Evolutionary conservation across 2,113 vertebrate species (phyloP).

Genomic region (Corythoichthys intestinalis): DNA sequence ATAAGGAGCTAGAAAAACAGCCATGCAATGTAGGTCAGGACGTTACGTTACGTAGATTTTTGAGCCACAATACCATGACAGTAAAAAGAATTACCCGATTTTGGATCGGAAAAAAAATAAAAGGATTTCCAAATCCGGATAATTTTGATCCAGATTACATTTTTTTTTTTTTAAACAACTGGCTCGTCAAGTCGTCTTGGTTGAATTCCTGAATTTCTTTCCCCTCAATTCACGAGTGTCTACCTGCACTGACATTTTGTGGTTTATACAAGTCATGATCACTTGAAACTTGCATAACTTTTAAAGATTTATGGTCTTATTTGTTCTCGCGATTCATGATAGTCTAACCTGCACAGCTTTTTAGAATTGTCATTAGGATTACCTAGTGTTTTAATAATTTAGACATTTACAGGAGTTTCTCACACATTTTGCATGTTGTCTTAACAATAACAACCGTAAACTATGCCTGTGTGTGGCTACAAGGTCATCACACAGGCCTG

Average conservation of each 20-base stretch:
- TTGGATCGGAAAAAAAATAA: no score
- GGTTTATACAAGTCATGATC: not conserved
- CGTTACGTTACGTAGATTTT: not conserved
- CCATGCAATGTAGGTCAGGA: no score
- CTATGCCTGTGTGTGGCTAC: not conserved
- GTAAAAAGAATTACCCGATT: not conserved
- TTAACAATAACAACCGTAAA: conserved; percentile 26
- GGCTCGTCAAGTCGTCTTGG: no score
- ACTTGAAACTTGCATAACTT: not conserved
- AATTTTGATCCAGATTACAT: no score
- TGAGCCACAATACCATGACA: not conserved
- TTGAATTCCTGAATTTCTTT: no score
- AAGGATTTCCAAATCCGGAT: no score
- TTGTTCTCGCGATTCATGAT: not conserved
- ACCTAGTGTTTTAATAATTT: not conserved
- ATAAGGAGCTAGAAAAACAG: not conserved
- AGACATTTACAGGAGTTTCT: conserved; percentile 26
- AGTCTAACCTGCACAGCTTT: not conserved
- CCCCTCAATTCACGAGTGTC: no score
- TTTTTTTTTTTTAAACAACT: no score
- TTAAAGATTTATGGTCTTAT: not conserved
- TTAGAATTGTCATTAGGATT: not conserved
- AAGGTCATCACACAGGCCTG: not conserved
- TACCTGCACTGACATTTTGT: not conserved
- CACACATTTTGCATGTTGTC: conserved; percentile 1